phyloP scores from a whole-genome alignment of 2,888 invertebrate species.

The Nemurella pictetii region DNA sequence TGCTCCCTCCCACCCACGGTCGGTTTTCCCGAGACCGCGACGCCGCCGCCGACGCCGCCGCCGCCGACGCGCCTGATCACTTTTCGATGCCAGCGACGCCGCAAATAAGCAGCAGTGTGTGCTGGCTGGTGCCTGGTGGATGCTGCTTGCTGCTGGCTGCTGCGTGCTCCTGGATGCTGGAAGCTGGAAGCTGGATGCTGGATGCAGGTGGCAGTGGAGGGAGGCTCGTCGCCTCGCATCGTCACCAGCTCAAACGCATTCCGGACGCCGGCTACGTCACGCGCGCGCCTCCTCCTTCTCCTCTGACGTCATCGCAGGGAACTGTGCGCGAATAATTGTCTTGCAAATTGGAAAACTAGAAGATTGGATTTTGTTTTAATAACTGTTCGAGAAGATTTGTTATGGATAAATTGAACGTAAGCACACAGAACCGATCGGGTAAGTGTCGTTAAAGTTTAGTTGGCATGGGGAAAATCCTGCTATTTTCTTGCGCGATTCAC shows the following conservation, averaged over 20 bases:
- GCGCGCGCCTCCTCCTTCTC: neutral
- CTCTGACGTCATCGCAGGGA: neutral
- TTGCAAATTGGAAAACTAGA: neutral
- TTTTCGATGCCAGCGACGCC: conserved; percentile 24
- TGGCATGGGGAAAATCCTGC: neutral
- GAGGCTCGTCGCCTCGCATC: neutral
- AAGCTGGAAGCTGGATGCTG: neutral
- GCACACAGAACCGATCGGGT: neutral
- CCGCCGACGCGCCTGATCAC: conserved; percentile 24
- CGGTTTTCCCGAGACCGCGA: neutral
- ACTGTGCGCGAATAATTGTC: neutral
- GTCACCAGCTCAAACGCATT: conserved; percentile 4
- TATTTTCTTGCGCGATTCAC: neutral
- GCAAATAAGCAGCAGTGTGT: conserved; percentile 9
- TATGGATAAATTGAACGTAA: neutral
- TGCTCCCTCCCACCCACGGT: neutral
- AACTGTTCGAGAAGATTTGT: neutral
- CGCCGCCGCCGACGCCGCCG: neutral
- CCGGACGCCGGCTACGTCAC: neutral
- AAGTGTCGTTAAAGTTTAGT: neutral
- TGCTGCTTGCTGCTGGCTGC: too few relatives aligned
- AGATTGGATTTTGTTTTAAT: neutral
- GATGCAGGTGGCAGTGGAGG: neutral
- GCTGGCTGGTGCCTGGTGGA: too few relatives aligned
- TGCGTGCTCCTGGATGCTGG: too few relatives aligned